Evolutionary conservation across 1,140 invertebrate species (phyloP).

Genomic region (Apis cerana): DNA sequence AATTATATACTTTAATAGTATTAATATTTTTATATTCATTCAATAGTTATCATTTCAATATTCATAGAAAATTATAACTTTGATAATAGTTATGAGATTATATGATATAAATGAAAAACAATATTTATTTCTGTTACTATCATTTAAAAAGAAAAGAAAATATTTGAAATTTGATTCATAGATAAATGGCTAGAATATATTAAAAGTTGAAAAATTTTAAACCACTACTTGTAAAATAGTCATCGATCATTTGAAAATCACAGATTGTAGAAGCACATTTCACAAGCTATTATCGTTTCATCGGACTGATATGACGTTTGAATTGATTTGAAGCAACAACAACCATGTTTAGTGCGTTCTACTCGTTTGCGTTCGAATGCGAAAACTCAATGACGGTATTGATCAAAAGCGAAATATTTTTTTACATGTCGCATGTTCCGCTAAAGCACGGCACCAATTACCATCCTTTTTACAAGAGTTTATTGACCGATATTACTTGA

Average conservation of each 20-base stretch:
- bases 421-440: background rate
- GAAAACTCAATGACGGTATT: constrained; percentile 12
- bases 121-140: background rate
- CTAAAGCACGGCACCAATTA: background rate
- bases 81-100: no score
- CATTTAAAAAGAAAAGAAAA: background rate
- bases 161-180: background rate
- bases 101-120: no score
- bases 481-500: constrained; percentile 11
- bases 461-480: background rate
- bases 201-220: background rate
- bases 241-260: constrained; percentile 9
- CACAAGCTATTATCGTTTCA: background rate
- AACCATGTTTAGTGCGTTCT: background rate
- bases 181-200: background rate
- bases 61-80: no score
- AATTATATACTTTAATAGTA: no score
- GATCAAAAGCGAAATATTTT: constrained; percentile 14
- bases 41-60: no score
- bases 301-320: background rate
- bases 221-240: background rate
- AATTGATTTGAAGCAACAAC: background rate
- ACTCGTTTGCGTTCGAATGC: background rate
- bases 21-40: no score
- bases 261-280: constrained; percentile 5